phyloP scores from a whole-genome alignment of 2,888 invertebrate species.

The Adela reaumurella region DNA sequence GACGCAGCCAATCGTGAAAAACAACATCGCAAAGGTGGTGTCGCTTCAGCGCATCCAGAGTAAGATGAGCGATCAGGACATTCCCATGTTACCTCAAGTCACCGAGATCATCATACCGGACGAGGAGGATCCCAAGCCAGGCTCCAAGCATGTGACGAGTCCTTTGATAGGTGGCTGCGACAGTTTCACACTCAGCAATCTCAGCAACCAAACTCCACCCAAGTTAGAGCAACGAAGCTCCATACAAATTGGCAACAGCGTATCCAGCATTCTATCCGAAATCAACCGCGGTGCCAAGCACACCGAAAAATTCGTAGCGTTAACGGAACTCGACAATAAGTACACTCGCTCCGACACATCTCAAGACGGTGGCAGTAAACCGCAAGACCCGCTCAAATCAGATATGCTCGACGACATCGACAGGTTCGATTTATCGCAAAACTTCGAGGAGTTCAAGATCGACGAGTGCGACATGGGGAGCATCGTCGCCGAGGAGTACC shows the following conservation, averaged over 20 bases:
- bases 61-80: conserved; percentile 56
- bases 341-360: conserved; percentile 19
- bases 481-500: conserved; percentile 48
- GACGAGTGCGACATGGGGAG: conserved; percentile 65
- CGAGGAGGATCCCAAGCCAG: conserved; percentile 35
- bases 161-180: conserved; percentile 14
- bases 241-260: conserved; percentile 60
- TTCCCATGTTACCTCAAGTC: conserved; percentile 72
- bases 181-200: conserved; percentile 11
- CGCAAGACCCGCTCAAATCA: conserved; percentile 34
- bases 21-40: conserved; percentile 45
- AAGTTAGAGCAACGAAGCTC: conserved; percentile 51
- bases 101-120: conserved; percentile 71
- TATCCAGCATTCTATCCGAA: conserved; percentile 58
- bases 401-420: conserved; percentile 52
- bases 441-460: conserved; percentile 76
- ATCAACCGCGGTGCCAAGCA: conserved; percentile 51
- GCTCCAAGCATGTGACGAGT: conserved; percentile 13
- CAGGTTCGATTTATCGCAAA: conserved; percentile 68
- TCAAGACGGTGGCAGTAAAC: conserved; percentile 25
- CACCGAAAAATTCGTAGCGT: conserved; percentile 39
- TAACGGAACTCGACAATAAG: conserved; percentile 43
- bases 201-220: conserved; percentile 37
- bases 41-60: conserved; percentile 42
- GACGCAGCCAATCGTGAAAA: conserved; percentile 30